These are phyloP conservation scores for Agriotes lineatus DNA, from an alignment of 2,888 invertebrate genomes.

Conservation along the genomic window DNA sequence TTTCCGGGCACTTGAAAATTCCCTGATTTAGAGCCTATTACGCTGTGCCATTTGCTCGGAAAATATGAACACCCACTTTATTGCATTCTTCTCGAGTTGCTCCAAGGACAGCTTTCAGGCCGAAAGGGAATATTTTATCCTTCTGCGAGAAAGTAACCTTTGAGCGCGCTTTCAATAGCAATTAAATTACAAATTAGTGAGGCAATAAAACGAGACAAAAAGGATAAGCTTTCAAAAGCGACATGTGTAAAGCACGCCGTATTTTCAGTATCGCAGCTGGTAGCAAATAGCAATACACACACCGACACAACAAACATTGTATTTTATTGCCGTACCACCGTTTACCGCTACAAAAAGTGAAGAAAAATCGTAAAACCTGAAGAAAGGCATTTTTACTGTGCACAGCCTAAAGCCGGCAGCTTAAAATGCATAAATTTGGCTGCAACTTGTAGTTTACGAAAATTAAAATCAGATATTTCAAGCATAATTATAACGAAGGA, in stretches of 20 bases:
- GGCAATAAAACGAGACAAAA: neutral
- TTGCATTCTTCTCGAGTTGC: neutral
- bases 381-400: neutral
- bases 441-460: too few relatives aligned
- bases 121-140: neutral
- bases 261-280: slow-evolving; percentile 6
- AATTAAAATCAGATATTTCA: too few relatives aligned
- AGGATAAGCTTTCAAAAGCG: neutral
- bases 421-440: too few relatives aligned
- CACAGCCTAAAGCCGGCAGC: neutral
- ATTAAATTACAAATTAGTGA: neutral
- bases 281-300: slow-evolving; percentile 11
- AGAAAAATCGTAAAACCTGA: neutral
- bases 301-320: slow-evolving; percentile 4
- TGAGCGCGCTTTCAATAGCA: neutral
- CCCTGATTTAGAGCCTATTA: slow-evolving; percentile 5
- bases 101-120: too few relatives aligned
- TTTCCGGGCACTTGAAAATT: slow-evolving; percentile 15
- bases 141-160: neutral
- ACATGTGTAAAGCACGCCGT: slow-evolving; percentile 1
- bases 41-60: neutral
- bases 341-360: neutral
- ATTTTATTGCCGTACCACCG: slow-evolving; percentile 6
- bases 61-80: slow-evolving; percentile 1
- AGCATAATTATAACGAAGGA: too few relatives aligned